Conservation (phyloP, 23 tunicate genomes). For the Diplosoma virens region DNA sequence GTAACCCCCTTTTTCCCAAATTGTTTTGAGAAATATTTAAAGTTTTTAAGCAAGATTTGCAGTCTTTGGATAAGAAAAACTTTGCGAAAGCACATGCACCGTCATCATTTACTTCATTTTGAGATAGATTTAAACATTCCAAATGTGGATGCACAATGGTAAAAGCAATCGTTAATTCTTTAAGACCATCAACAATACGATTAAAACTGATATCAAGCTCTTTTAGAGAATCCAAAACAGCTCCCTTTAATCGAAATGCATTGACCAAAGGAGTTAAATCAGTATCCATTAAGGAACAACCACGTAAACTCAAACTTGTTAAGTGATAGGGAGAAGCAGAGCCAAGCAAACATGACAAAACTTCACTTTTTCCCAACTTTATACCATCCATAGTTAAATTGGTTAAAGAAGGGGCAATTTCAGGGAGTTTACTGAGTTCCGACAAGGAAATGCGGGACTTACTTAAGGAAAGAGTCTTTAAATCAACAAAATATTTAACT, state of each 20-base stretch:
- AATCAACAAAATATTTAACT: slow-evolving; percentile 1
- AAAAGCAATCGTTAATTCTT: background rate
- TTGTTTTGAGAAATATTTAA: slow-evolving; percentile 41
- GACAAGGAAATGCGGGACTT: slow-evolving; percentile 26
- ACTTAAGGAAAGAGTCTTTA: slow-evolving; percentile 1
- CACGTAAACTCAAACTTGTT: slow-evolving; percentile 31
- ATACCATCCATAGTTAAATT: slow-evolving; percentile 48
- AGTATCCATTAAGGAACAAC: slow-evolving; percentile 53
- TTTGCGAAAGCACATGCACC: slow-evolving; percentile 28
- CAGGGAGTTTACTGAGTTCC: background rate
- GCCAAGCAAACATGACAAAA: background rate
- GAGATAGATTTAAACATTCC: slow-evolving; percentile 28
- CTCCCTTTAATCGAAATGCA: background rate
- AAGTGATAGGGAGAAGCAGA: slow-evolving; percentile 8
- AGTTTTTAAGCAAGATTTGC: background rate
- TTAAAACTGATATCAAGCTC: slow-evolving; percentile 58
- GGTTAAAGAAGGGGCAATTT: slow-evolving; percentile 1
- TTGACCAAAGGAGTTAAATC: slow-evolving; percentile 38
- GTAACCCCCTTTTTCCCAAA: slow-evolving; percentile 23
- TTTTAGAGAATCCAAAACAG: slow-evolving; percentile 20
- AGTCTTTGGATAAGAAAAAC: slow-evolving; percentile 15
- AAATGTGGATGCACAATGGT: slow-evolving; percentile 17
- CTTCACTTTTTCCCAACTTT: slow-evolving; percentile 39
- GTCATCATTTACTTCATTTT: slow-evolving; percentile 45
- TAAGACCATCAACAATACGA: slow-evolving; percentile 25